phyloP scores from a whole-genome alignment of 2,888 invertebrate species.

The Diachrysia chrysitis region DNA sequence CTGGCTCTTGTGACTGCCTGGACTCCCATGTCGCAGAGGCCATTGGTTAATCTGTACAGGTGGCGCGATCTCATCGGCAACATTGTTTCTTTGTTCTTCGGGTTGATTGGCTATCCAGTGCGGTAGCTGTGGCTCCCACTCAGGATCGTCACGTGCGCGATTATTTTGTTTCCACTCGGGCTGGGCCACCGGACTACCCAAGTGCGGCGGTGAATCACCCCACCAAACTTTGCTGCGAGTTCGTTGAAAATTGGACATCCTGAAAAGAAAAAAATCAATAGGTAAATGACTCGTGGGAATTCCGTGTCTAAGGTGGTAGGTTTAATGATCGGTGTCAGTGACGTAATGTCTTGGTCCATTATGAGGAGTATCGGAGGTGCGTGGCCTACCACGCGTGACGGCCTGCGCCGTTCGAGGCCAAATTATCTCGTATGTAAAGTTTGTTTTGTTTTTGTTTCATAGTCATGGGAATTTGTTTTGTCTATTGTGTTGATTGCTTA shows the following conservation, averaged over 20 bases:
- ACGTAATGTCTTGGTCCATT: constrained; percentile 83
- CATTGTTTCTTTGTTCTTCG: constrained; percentile 79
- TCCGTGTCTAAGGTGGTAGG: constrained; percentile 67
- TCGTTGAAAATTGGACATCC: constrained; percentile 91
- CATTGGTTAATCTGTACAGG: constrained; percentile 80
- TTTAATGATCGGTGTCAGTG: constrained; percentile 82
- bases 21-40: constrained; percentile 87
- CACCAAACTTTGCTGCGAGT: constrained; percentile 92
- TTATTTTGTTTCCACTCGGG: constrained; percentile 76
- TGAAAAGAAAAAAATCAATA: constrained; percentile 79
- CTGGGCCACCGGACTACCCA: constrained; percentile 82
- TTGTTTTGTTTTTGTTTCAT: constrained; percentile 72
- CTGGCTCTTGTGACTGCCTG: constrained; percentile 92
- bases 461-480: constrained; percentile 76
- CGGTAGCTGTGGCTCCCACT: constrained; percentile 87
- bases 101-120: constrained; percentile 87
- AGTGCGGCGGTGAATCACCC: constrained; percentile 86
- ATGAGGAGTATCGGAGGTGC: constrained; percentile 76
- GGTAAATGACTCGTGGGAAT: constrained; percentile 78
- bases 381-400: constrained; percentile 78
- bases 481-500: constrained; percentile 67
- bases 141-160: constrained; percentile 73
- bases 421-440: constrained; percentile 72
- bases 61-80: constrained; percentile 77
- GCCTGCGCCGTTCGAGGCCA: constrained; percentile 67